Evolutionary conservation across 2,888 invertebrate species (phyloP), one percentile per base, ranked within the genome.

Genomic region (Neelides folsomi): DNA sequence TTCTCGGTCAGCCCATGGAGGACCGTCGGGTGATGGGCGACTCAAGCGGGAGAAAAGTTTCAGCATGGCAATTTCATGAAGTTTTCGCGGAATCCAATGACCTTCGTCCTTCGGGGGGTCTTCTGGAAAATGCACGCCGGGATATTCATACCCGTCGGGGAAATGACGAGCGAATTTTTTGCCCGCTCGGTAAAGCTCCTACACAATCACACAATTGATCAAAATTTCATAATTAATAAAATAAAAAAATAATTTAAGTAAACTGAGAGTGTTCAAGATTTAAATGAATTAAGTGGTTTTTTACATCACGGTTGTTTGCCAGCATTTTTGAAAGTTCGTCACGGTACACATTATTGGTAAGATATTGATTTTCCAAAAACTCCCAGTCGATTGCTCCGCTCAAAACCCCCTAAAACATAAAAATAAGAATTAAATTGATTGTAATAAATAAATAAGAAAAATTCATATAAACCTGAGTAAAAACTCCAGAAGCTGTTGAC

Each of bases 401-500:
- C 85, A 95, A 85, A 4, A 94, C 94, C 44, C 94, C 94, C 84
- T 92, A 72, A 39, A 74, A 72, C 62, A 45, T 10, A 43, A 19
- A 43, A 41, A 3, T 7, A 45, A 16, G 7, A 16, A 18, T 42
- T 42, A 42, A 42, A n/a, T n/a, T n/a, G n/a, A n/a, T n/a, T n/a
- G n/a, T n/a, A n/a, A n/a, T n/a, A n/a, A n/a, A n/a, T n/a, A n/a
- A n/a, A n/a, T n/a, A n/a, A n/a, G n/a, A n/a, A n/a, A n/a, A n/a
- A n/a, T n/a, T n/a, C n/a, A n/a, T n/a, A n/a, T 48, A 60, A 73
- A 84, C 86, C 75, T 86, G 80, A 41, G 95, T 89, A 71, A 95
- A 98, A 42, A 93, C 94, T 45, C 86, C 82, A 1, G 95, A 87
- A 9, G 97, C 97, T 8, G 95, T 93, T 2, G 92, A 90, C 93